Base-by-base conservation (phyloP, 2,888 invertebrate species). In the Cosmopolites sordidus region DNA sequence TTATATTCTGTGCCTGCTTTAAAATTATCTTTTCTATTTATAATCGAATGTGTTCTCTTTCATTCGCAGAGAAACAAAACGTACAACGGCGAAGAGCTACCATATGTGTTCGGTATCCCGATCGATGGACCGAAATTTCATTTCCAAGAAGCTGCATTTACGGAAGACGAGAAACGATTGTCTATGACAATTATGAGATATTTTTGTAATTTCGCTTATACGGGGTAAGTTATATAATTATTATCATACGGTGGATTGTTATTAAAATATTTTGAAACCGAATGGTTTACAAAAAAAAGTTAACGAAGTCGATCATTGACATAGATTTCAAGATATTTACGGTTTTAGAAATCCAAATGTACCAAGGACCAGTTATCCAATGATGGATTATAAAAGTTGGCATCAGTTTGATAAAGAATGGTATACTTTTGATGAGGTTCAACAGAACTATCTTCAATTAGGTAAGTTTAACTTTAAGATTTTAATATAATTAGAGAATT, bases 191-290 rank as follows among this genome's bases (percentile, higher is more conserved):
- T 92, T 64, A 93, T 94, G 89, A 83, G 86, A 60, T 83, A 89
- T 73, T 92, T 92, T 88, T 86, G 88, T 55, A 93, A 93, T 75
- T 94, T 94, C 67, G 92, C 90, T 1, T 87, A 89, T 74, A 85
- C 87, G 50, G 93, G 93, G 93, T 92, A 76, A 80, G 82, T 73
- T n/a, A 16, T n/a, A n/a, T n/a, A n/a, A n/a, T n/a, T n/a, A n/a
- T n/a, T n/a, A n/a, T n/a, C n/a, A n/a, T n/a, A n/a, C n/a, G n/a
- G n/a, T n/a, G n/a, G n/a, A n/a, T n/a, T n/a, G n/a, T n/a, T n/a
- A n/a, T n/a, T n/a, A n/a, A n/a, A n/a, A n/a, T n/a, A n/a, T n/a
- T n/a, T n/a, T n/a, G n/a, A n/a, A n/a, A n/a, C n/a, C n/a, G n/a
- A n/a, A n/a, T n/a, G n/a, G n/a, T n/a, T n/a, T n/a, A n/a, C n/a